Conservation (phyloP, 2,797 vertebrate species). For the Coregonus suidteri region DNA sequence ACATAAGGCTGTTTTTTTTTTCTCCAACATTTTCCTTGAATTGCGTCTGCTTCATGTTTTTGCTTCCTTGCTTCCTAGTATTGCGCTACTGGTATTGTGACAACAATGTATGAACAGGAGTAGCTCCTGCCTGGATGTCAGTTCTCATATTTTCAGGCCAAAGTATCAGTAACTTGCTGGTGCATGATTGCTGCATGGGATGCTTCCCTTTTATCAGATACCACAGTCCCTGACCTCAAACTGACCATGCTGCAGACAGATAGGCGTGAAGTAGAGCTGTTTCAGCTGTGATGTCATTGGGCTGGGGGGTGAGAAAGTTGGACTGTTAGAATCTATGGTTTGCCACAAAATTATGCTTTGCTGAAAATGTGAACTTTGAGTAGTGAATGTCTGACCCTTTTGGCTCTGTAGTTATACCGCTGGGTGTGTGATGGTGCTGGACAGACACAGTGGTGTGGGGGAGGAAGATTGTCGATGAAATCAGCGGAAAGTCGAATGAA, state of each 20-base stretch:
- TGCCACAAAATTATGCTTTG: not conserved
- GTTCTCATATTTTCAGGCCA: conserved; percentile 13
- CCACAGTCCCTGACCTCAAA: conserved; percentile 1
- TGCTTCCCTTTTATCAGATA: conserved; percentile 3
- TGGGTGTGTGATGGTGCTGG: not conserved
- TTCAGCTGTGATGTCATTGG: not conserved
- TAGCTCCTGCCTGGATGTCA: not conserved
- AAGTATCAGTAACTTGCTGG: conserved; percentile 17
- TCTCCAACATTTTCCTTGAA: too few species aligned
- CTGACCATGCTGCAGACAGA: conserved; percentile 1
- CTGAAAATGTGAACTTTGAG: not conserved
- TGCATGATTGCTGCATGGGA: conserved; percentile 13
- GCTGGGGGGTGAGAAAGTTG: not conserved
- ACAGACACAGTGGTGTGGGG: not conserved
- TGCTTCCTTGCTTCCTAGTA: too few species aligned
- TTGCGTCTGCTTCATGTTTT: too few species aligned
- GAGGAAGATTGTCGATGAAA: not conserved
- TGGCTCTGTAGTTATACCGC: not conserved
- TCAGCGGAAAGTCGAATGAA: not conserved
- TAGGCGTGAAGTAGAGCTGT: not conserved
- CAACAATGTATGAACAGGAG: not conserved
- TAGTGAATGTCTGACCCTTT: not conserved
- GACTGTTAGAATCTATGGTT: not conserved
- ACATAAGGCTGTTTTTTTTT: too few species aligned
- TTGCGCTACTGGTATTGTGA: too few species aligned